These are phyloP conservation scores for Patella ulyssiponensis DNA, from an alignment of 2,888 invertebrate genomes.

Conservation along the genomic window DNA sequence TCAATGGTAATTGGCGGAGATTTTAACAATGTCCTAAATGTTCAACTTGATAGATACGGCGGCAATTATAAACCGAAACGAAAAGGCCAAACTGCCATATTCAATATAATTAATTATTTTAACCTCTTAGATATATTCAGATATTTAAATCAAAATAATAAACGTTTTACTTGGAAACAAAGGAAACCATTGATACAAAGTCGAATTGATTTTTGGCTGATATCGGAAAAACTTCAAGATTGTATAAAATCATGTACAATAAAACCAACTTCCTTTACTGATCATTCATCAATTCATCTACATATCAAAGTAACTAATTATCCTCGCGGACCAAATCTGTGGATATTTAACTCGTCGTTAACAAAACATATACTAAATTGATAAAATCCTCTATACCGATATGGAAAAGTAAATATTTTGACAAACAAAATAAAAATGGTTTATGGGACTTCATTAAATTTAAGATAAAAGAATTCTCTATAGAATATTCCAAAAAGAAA, in stretches of 20 bases:
- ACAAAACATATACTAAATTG: not conserved
- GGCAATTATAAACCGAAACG: not conserved
- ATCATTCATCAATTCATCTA: not conserved
- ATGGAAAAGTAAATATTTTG: not conserved
- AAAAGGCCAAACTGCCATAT: not conserved
- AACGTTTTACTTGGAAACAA: not conserved
- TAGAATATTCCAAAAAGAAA: too few species aligned
- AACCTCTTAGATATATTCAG: conserved; percentile 1
- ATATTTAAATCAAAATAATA: not conserved
- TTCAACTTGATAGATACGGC: not conserved
- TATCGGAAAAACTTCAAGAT: not conserved
- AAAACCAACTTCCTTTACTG: not conserved
- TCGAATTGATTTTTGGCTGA: not conserved
- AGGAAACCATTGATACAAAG: not conserved
- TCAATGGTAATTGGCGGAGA: too few species aligned
- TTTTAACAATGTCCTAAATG: not conserved
- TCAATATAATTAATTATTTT: conserved; percentile 2
- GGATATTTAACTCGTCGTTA: not conserved
- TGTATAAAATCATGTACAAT: not conserved
- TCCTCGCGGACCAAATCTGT: not conserved
- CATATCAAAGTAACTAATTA: not conserved
- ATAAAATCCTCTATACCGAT: not conserved
- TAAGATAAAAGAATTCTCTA: not conserved
- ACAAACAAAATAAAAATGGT: conserved; percentile 1
- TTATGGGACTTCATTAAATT: not conserved